Evolutionary conservation across 2,113 vertebrate species (phyloP), one percentile per base, ranked within the genome.

Genomic region (Ochotona princeps): DNA sequence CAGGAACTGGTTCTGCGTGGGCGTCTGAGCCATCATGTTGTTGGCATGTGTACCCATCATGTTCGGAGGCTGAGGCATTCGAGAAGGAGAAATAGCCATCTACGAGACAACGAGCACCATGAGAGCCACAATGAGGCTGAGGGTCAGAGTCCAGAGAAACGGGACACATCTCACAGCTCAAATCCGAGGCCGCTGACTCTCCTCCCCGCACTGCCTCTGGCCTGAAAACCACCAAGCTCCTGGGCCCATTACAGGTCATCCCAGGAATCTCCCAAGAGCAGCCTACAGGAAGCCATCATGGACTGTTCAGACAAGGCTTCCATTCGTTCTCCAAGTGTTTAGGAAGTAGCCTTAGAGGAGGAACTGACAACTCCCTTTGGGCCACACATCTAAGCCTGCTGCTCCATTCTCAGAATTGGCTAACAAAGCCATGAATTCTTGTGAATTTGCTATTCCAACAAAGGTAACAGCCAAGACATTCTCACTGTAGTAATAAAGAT

Each of bases 61-160:
- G 97, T 98, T 98, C 79, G 98, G 99, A 10, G 98, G 98, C 97
- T 98, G 99, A 88, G 99, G 98, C 98, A 99, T 98, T 96, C 99
- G 99, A 84, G 99, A 99, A 28, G 99, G 99, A 95, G 99, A 99
- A 98, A 99, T 99, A 54, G 98, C 99, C 99, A 99, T 99, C 99
- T 99, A 88, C 76, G 94, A 97, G 96, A 95, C 30, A 95, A 94
- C 21, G 63, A 84, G 30, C 67, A 87, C 47, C 67, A 78, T 1
- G 1, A 28, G 3, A 35, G 49, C 38, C 65, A 57, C 14, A 17
- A 18, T 57, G 54, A 57, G 14, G 54, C 54, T 57, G 54, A 18
- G 54, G 54, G 54, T 13, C 12, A 20, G 14, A 57, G 54, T 51
- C 32, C 10, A 13, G 79, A 66, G 28, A 23, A 74, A 38, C 28